phyloP scores from a whole-genome alignment of 2,113 vertebrate genomes.

The Neoarius graeffei region DNA sequence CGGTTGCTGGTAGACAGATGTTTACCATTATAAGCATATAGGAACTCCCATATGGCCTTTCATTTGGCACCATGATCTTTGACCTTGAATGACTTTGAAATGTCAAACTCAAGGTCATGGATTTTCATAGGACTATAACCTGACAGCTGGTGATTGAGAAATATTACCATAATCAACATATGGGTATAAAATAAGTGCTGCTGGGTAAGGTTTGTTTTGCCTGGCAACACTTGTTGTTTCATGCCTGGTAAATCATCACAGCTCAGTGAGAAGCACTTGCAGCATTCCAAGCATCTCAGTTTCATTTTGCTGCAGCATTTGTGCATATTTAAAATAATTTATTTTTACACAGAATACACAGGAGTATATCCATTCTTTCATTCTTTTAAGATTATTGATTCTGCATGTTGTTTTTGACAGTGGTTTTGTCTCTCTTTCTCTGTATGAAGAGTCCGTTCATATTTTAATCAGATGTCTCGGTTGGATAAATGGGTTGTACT shows the following conservation, averaged over 20 bases:
- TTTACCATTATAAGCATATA: no score
- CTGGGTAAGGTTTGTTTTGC: no score
- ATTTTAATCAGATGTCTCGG: constrained; percentile 21
- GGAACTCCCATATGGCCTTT: no score
- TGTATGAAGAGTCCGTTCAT: not conserved
- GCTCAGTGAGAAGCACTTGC: not conserved
- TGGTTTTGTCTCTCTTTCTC: not conserved
- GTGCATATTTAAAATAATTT: not conserved
- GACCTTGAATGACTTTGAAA: no score
- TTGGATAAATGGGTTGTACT: not conserved
- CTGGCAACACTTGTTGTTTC: not conserved
- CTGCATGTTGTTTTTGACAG: not conserved
- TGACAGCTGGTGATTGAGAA: no score
- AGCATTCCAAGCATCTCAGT: not conserved
- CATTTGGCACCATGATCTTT: no score
- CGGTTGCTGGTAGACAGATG: no score
- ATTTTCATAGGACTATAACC: no score
- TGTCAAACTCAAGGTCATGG: no score
- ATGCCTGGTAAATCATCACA: not conserved
- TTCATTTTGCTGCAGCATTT: not conserved
- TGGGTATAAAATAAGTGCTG: no score
- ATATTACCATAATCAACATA: no score
- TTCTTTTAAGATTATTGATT: not conserved
- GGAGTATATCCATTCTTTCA: not conserved
- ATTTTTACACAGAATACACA: not conserved